Percentiles rank a stretch among this genome's conserved stretches.
Evolutionary conservation across 2,113 vertebrate genomes (phyloP).

Genomic region (Crypturellus undulatus): DNA sequence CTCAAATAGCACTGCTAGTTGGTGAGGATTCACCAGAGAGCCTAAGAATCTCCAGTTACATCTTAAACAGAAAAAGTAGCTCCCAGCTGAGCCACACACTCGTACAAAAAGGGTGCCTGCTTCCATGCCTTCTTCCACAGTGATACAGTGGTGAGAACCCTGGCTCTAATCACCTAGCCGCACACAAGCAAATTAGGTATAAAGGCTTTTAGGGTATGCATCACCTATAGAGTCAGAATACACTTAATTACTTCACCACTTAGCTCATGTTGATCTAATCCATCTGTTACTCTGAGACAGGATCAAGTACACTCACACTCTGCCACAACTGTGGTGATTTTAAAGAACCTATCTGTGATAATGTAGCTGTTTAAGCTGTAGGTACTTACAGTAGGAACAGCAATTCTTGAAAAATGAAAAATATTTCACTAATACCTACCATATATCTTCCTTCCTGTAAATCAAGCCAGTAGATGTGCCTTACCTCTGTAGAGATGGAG

Average conservation of each 20-base stretch:
- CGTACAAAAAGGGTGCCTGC: neutral
- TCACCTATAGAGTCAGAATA: no score
- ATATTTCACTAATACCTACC: neutral
- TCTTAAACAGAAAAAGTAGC: neutral
- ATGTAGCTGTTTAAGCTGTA: neutral
- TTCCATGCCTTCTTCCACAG: neutral
- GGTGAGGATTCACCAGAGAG: neutral
- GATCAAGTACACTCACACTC: neutral
- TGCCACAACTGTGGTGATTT: neutral
- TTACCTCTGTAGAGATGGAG: neutral
- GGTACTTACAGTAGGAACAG: neutral
- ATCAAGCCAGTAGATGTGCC: neutral
- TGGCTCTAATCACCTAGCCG: neutral
- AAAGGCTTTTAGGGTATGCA: no score
- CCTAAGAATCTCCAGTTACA: neutral
- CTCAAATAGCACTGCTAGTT: neutral
- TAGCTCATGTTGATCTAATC: conserved; percentile 36
- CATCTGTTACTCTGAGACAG: neutral
- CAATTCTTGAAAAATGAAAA: neutral
- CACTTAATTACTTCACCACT: neutral
- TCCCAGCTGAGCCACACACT: neutral
- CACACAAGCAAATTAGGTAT: neutral
- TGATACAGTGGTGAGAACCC: rapidly evolving
- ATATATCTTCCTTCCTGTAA: neutral
- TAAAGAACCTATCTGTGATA: neutral